These are phyloP conservation scores for Delichon dasypus DNA, from an alignment of 2,797 vertebrate species.

Conservation along the genomic window DNA sequence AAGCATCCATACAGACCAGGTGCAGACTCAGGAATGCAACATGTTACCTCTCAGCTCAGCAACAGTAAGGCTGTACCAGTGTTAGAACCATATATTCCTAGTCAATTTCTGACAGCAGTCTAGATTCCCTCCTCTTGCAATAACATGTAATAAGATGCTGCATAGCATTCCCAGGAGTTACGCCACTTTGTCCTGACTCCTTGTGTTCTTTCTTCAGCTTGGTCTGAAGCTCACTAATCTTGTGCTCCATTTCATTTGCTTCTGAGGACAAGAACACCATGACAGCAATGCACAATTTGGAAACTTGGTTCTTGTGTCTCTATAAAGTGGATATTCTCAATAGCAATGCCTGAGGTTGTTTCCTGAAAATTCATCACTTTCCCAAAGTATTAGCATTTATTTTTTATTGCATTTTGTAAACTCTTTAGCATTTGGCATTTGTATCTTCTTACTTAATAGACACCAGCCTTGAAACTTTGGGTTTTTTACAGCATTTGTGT, in stretches of 20 bases:
- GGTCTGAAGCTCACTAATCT: not conserved
- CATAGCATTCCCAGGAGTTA: not conserved
- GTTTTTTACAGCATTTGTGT: not conserved
- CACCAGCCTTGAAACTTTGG: not conserved
- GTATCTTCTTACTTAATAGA: not conserved
- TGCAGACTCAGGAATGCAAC: not conserved
- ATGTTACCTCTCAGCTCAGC: not conserved
- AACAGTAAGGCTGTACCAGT: not conserved
- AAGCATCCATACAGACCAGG: not conserved
- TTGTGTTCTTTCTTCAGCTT: not conserved
- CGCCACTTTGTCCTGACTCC: not conserved
- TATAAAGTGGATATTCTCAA: not conserved
- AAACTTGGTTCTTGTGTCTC: not conserved
- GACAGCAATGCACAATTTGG: not conserved
- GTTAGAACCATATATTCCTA: not conserved
- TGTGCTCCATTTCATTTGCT: not conserved
- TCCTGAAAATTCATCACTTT: not conserved
- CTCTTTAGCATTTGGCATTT: not conserved
- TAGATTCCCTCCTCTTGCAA: not conserved
- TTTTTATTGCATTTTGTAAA: not conserved
- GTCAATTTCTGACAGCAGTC: not conserved
- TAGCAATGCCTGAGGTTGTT: not conserved
- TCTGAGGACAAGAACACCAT: not conserved
- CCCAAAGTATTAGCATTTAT: not conserved
- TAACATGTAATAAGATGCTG: not conserved